A percentile compares a stretch with the other conserved stretches of the same genome.
These are phyloP conservation scores for Ephydatia muelleri DNA, from an alignment of 37 sponge, comb jelly and placozoan genomes.

Conservation along the genomic window DNA sequence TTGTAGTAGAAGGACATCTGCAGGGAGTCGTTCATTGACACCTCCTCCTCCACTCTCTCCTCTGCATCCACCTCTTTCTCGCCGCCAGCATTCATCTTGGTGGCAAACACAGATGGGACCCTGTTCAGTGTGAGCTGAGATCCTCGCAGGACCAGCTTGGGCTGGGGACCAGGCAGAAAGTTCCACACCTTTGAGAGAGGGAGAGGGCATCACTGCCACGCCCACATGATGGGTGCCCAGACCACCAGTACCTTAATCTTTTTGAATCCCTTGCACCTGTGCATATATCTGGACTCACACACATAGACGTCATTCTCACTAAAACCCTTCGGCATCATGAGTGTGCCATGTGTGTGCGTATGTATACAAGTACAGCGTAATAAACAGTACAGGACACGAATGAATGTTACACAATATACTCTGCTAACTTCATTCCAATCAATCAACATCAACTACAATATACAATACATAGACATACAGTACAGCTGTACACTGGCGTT, in stretches of 20 bases:
- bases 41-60: constrained; percentile 28
- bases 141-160: constrained; percentile 27
- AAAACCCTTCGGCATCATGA: constrained; percentile 38
- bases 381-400: no score
- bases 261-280: constrained; percentile 69
- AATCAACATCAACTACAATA: no score
- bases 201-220: neutral
- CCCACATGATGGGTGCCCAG: neutral
- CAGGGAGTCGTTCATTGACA: neutral
- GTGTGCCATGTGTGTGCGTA: neutral
- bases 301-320: constrained; percentile 79
- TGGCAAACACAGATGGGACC: constrained; percentile 74
- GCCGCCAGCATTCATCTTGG: neutral
- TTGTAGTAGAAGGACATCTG: constrained; percentile 25
- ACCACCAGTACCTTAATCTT: constrained; percentile 67
- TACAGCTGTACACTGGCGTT: no score
- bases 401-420: no score
- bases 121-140: constrained; percentile 29
- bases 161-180: constrained; percentile 16
- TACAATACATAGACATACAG: no score
- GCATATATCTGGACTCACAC: constrained; percentile 80
- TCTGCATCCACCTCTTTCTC: constrained; percentile 12
- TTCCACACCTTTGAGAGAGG: neutral
- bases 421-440: no score
- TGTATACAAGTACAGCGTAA: no score